Base-by-base conservation (phyloP, 1,140 invertebrate species). In the Penaeus indicus region DNA sequence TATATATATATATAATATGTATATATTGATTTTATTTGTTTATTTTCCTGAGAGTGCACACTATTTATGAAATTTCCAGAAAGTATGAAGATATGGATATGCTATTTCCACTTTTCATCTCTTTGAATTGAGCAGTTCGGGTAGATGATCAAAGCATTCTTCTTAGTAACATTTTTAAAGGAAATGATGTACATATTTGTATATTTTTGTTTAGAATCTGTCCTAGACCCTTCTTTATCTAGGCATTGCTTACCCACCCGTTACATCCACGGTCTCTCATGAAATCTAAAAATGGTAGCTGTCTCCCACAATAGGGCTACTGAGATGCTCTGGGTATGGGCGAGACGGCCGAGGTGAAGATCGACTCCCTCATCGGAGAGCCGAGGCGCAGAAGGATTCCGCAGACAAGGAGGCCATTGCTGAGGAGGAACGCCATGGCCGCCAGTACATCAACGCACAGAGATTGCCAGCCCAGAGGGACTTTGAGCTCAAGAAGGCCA, bases 401-500 rank as follows among this genome's bases (percentile, higher is more conserved):
- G n/a, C 94, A 95, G 91, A 98, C 88, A 97, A 97, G 92, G 97
- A 99, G 94, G 97, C 98, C 0, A 96, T 98, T 91, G 98, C 98
- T 0, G 98, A 99, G 92, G 98, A 99, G 92, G 97, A 99, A 92
- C 94, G 97, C n/a, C 69, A 98, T 99, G 97, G 97, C 97, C 54
- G 92, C 94, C 18, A 96, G 84, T 97, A 97, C 91, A 93, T 97
- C 0, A 99, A 99, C 93, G 98, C 92, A 98, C 97, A 4, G 97
- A 99, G 93, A 99, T 99, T 87, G 97, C 98, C 0, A 98, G 97
- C 98, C 0, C 96, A 98, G 92, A 94, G 98, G 91, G 98, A 99
- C 93, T 99, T 99, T 93, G 97, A 99, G 93, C 93, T 99, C 78
- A 99, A 99, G 93, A 99, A 99, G 93, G 98, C 98, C 25, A 96